These are phyloP conservation scores for Alouatta palliata DNA, from an alignment of 2,113 vertebrate species.

Conservation along the genomic window DNA sequence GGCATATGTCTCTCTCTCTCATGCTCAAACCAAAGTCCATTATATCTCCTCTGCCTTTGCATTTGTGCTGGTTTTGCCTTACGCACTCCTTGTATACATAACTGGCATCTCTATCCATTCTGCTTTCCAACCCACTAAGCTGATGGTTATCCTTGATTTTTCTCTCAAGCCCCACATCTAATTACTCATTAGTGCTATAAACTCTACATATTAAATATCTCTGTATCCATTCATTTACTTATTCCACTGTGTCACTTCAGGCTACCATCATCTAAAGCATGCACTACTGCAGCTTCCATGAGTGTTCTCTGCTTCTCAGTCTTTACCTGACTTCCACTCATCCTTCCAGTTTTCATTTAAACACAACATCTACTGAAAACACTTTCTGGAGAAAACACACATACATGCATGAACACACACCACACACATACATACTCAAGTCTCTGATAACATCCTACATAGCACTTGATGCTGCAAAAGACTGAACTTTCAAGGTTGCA, in stretches of 20 bases:
- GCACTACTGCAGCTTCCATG: not conserved
- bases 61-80: not conserved
- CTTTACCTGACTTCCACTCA: not conserved
- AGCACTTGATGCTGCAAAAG: not conserved
- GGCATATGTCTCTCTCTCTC: not conserved
- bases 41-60: not conserved
- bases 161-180: not conserved
- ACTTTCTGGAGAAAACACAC: not conserved
- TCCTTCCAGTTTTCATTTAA: not conserved
- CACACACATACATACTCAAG: not conserved
- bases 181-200: not conserved
- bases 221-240: not conserved
- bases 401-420: not conserved
- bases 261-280: not conserved
- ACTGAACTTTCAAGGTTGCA: not conserved
- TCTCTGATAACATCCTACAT: not conserved
- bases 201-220: not conserved
- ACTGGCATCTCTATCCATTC: not conserved
- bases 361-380: not conserved
- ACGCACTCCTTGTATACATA: not conserved
- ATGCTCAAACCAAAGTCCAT: not conserved
- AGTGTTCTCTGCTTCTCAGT: not conserved
- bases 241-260: not conserved
- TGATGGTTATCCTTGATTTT: not conserved
- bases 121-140: not conserved